phyloP scores from a whole-genome alignment of 1,140 invertebrate species.

The Orchesella cincta region DNA sequence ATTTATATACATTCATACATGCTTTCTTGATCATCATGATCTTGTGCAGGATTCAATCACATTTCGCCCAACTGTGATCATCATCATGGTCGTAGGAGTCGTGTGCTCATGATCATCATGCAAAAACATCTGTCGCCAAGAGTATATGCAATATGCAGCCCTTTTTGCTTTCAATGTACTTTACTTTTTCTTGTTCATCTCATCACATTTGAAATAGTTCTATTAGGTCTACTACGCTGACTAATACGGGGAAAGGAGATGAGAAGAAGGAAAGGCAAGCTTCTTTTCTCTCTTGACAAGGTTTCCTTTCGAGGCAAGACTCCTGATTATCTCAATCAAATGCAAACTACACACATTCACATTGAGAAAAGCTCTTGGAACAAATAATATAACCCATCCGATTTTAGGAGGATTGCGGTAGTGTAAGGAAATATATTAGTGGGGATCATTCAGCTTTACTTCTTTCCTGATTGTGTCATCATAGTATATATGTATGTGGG shows the following conservation, averaged over 20 bases:
- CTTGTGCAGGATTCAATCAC: slow-evolving; percentile 46
- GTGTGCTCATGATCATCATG: neutral
- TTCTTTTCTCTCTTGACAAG: neutral
- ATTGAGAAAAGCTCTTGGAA: too few species aligned
- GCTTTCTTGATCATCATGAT: too few species aligned
- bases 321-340: too few species aligned
- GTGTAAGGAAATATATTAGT: too few species aligned
- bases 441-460: too few species aligned
- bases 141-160: too few species aligned
- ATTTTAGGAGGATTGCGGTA: too few species aligned
- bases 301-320: too few species aligned
- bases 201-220: neutral
- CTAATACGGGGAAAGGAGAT: neutral
- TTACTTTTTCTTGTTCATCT: neutral
- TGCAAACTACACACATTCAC: too few species aligned
- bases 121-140: slow-evolving; percentile 47
- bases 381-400: too few species aligned
- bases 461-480: too few species aligned
- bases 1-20: neutral
- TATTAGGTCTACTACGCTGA: neutral
- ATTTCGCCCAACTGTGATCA: slow-evolving; percentile 49
- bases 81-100: slow-evolving; percentile 8
- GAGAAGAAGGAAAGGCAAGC: neutral
- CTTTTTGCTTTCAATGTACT: neutral
- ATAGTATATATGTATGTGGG: too few species aligned